phyloP scores from a whole-genome alignment of 2,888 invertebrate species.

The Tridacna gigas region DNA sequence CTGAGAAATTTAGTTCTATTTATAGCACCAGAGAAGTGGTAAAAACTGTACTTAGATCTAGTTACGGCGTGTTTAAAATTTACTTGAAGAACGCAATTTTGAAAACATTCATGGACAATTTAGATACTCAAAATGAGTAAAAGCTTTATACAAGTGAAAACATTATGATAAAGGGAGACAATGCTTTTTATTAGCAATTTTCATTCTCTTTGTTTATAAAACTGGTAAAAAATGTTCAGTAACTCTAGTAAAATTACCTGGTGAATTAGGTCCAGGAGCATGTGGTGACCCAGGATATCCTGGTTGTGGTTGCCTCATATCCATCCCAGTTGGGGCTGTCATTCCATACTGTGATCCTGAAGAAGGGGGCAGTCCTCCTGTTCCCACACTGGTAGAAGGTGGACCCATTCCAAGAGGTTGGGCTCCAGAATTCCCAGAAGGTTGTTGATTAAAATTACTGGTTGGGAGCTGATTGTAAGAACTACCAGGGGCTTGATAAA shows the following conservation, averaged over 20 bases:
- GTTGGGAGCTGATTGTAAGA: slow-evolving; percentile 27
- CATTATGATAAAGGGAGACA: too few species aligned
- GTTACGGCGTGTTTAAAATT: too few species aligned
- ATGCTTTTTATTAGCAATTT: too few species aligned
- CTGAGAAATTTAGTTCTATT: too few species aligned
- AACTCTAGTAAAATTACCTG: slow-evolving; percentile 18
- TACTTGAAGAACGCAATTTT: too few species aligned
- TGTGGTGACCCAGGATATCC: slow-evolving; percentile 24
- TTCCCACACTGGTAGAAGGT: slow-evolving; percentile 32
- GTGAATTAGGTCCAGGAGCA: slow-evolving; percentile 39
- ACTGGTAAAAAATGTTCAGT: too few species aligned
- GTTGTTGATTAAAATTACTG: slow-evolving; percentile 36
- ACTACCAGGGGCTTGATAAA: slow-evolving; percentile 38
- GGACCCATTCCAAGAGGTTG: slow-evolving; percentile 29
- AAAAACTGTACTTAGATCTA: too few species aligned
- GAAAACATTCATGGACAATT: too few species aligned
- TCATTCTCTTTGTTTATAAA: too few species aligned
- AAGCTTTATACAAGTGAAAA: too few species aligned
- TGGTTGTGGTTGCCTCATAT: slow-evolving; percentile 39
- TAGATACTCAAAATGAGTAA: too few species aligned
- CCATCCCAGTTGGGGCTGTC: slow-evolving; percentile 41
- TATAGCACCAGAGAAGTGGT: too few species aligned
- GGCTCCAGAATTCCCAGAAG: slow-evolving; percentile 34
- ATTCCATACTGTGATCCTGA: slow-evolving; percentile 54
- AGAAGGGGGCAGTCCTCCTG: slow-evolving; percentile 35